phyloP scores from a whole-genome alignment of 2,797 vertebrate genomes.

The Chaunax sp. region DNA sequence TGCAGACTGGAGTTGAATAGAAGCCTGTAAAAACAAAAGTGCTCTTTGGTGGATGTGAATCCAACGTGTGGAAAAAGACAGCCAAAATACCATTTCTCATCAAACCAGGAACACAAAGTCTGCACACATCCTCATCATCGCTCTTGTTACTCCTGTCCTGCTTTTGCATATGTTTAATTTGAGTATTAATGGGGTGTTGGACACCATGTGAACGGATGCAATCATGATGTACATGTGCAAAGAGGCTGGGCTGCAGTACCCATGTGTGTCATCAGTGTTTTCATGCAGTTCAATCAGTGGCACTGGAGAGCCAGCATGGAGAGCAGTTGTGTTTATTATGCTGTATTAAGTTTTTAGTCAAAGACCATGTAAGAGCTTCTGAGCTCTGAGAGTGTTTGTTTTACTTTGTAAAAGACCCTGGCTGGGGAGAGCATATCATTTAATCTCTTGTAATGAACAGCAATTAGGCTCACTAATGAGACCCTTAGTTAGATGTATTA shows the following conservation, averaged over 20 bases:
- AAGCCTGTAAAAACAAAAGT: slow-evolving; percentile 62
- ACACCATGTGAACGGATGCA: slow-evolving; percentile 65
- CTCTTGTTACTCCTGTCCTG: slow-evolving; percentile 47
- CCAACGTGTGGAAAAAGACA: background rate
- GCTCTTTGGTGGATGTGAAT: slow-evolving; percentile 33
- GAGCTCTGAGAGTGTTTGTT: slow-evolving; percentile 72
- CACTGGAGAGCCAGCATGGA: slow-evolving; percentile 45
- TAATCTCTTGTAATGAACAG: slow-evolving; percentile 68
- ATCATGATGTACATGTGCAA: slow-evolving; percentile 67
- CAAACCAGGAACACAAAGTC: slow-evolving; percentile 52
- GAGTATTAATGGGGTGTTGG: slow-evolving; percentile 67
- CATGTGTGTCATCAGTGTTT: slow-evolving; percentile 55
- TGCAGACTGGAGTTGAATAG: slow-evolving; percentile 51
- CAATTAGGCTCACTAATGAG: slow-evolving; percentile 80
- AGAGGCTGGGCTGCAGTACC: slow-evolving; percentile 26
- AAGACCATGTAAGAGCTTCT: slow-evolving; percentile 78
- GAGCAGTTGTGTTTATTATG: slow-evolving; percentile 80
- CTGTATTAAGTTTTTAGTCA: slow-evolving; percentile 65
- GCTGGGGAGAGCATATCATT: slow-evolving; percentile 56
- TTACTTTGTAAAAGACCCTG: slow-evolving; percentile 75
- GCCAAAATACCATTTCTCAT: slow-evolving; percentile 29
- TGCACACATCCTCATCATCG: slow-evolving; percentile 58
- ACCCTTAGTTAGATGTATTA: slow-evolving; percentile 64
- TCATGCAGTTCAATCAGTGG: slow-evolving; percentile 73
- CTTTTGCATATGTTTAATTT: slow-evolving; percentile 61